Base-by-base conservation (phyloP, 2,113 vertebrate genomes). In the Telmatochromis brachygnathus region DNA sequence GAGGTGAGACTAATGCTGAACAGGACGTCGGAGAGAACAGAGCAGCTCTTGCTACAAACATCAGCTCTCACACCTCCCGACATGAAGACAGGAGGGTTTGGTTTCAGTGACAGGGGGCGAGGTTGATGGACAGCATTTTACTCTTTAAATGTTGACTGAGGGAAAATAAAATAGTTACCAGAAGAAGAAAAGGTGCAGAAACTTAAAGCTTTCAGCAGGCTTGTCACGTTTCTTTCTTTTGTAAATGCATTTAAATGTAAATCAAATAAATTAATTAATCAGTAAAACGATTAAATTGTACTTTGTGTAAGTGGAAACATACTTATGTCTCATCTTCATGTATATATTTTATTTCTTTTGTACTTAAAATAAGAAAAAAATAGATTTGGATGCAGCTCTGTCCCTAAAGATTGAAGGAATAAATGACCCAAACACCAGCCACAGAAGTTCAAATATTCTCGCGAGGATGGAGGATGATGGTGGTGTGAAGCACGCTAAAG, bases 1-100 rank as follows among this genome's bases (percentile, higher is more conserved):
- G 81, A 91, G 87, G 89, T 89, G 91, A 87, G 28, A 62, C 85
- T 39, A 73, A 91, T 11, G 83, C 83, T 87, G 80, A 85, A 4
- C 91, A 89, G 82, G 28, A 68, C 19, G 23, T 55, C 33, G 4
- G 83, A 12, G 47, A 77, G 83, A 45, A 53, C 21, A 80, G 55
- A 33, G 23, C 42, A 4, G 47, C 83, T 54, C 79, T 85, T 82
- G 21, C 73, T 9, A 3, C 85, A 8, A 55, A 89, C 90, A 89
- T 15, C 19, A 4, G 3, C 83, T 83, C 70, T 83, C 73, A 75
- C 87, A 83, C 56, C 23, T 60, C 4, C 85, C 9, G 37, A 82
- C 83, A 79, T 12, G 58, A 84, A 7, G 65, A 82, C 8, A 17
- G 68, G 70, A 49, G 39, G 12, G 5, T 42, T 7, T 6, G 7